Evolutionary conservation across 2,797 vertebrate genomes (phyloP).

Genomic region (Lepus oiostolus): DNA sequence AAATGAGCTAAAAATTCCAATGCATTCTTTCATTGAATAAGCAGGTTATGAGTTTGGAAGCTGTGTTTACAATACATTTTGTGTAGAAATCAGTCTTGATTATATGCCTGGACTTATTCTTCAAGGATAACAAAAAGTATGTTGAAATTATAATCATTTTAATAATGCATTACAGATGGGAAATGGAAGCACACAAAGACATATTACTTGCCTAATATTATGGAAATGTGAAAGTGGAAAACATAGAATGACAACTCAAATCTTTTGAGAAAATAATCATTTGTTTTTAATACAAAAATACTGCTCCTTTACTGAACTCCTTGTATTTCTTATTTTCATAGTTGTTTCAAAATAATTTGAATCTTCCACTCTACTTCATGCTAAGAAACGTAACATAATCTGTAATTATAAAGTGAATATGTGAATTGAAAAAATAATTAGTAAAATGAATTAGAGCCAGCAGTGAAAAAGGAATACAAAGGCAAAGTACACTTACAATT

Average conservation of each 20-base stretch:
- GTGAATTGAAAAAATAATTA: background rate
- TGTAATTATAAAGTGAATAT: background rate
- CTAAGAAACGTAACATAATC: background rate
- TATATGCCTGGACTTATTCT: background rate
- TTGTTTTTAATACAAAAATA: background rate
- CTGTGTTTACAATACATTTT: background rate
- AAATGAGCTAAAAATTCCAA: background rate
- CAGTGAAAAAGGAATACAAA: background rate
- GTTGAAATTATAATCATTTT: background rate
- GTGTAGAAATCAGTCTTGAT: background rate
- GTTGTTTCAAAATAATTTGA: background rate
- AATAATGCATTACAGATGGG: background rate
- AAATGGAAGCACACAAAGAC: background rate
- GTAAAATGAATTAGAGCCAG: background rate
- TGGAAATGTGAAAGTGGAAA: background rate
- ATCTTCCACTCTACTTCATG: background rate
- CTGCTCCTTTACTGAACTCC: background rate
- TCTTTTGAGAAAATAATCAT: background rate
- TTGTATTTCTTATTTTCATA: slow-evolving; percentile 1
- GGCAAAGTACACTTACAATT: background rate
- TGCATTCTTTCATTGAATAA: background rate
- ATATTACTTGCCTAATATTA: background rate
- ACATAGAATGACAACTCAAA: background rate
- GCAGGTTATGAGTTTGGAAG: background rate
- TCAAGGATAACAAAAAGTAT: background rate